Conservation (phyloP, 1,140 invertebrate species). For the Neodiprion fabricii region DNA sequence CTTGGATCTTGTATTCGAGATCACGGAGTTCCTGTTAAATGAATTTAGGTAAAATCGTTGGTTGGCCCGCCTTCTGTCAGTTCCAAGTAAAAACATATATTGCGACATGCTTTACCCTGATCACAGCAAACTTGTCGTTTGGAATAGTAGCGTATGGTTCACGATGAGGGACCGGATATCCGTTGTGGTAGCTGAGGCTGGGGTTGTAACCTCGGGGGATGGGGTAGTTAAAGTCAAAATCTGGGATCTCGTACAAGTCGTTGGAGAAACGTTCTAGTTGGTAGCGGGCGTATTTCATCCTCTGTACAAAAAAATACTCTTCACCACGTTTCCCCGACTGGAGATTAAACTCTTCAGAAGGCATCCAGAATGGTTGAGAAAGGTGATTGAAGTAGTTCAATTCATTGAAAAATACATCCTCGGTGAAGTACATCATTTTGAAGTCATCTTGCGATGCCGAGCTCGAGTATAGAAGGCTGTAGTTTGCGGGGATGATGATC, state of each 20-base stretch:
- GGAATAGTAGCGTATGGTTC: slow-evolving; percentile 53
- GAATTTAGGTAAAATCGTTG: background rate
- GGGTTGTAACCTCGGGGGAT: slow-evolving; percentile 71
- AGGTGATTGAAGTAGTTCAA: slow-evolving; percentile 75
- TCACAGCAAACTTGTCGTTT: slow-evolving; percentile 39
- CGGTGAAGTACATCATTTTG: slow-evolving; percentile 74
- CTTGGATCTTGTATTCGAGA: slow-evolving; percentile 67
- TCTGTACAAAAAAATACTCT: slow-evolving; percentile 65
- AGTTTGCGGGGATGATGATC: slow-evolving; percentile 52
- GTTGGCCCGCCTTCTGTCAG: background rate
- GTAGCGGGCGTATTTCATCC: slow-evolving; percentile 70
- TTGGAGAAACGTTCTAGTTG: slow-evolving; percentile 71
- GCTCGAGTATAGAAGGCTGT: slow-evolving; percentile 42
- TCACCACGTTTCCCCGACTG: slow-evolving; percentile 66
- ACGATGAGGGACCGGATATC: slow-evolving; percentile 67
- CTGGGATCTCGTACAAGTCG: slow-evolving; percentile 65
- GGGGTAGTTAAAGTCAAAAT: slow-evolving; percentile 64
- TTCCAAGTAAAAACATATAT: background rate
- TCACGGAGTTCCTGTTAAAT: slow-evolving; percentile 61
- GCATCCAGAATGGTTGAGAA: slow-evolving; percentile 71
- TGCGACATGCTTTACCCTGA: slow-evolving; percentile 33
- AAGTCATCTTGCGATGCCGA: slow-evolving; percentile 62
- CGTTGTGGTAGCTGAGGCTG: slow-evolving; percentile 70
- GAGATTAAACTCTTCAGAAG: slow-evolving; percentile 61
- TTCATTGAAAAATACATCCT: slow-evolving; percentile 73